A percentile compares a stretch with the other conserved stretches of the same genome.
Evolutionary conservation across 2,888 invertebrate species (phyloP).

Genomic region (Megalurothrips usitatus): DNA sequence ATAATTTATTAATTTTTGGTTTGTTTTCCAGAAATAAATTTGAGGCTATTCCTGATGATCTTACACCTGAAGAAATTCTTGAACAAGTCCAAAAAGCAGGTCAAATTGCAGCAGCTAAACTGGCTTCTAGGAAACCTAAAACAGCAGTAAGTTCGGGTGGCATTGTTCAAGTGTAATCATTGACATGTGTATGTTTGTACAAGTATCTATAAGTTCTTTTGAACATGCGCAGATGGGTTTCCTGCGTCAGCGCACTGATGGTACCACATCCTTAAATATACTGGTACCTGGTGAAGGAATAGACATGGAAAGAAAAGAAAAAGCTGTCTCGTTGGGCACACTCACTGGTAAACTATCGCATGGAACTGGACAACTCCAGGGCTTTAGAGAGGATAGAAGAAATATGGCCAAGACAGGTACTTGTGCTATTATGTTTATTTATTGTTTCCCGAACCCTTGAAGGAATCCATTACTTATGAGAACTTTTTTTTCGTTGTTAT

Average conservation of each 20-base stretch:
- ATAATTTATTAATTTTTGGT: slow-evolving; percentile 24
- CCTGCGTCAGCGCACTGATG: slow-evolving; percentile 78
- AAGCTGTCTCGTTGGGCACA: slow-evolving; percentile 75
- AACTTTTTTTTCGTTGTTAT: slow-evolving; percentile 30
- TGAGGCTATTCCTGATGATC: slow-evolving; percentile 71
- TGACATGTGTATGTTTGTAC: neutral
- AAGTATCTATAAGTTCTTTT: slow-evolving; percentile 8
- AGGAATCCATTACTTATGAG: neutral
- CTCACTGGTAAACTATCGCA: slow-evolving; percentile 77
- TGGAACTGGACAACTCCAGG: slow-evolving; percentile 71
- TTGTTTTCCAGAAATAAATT: slow-evolving; percentile 51
- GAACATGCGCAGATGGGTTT: slow-evolving; percentile 61
- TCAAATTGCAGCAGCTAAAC: slow-evolving; percentile 60
- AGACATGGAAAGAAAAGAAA: slow-evolving; percentile 66
- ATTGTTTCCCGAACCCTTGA: too few species aligned
- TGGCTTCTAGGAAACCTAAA: slow-evolving; percentile 52
- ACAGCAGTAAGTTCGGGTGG: slow-evolving; percentile 45
- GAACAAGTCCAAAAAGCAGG: slow-evolving; percentile 68
- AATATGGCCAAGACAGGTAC: slow-evolving; percentile 73
- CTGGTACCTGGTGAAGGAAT: slow-evolving; percentile 69
- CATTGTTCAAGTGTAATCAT: too few species aligned
- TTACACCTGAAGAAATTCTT: slow-evolving; percentile 71
- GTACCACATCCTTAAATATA: slow-evolving; percentile 82
- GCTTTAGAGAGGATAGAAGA: slow-evolving; percentile 81
- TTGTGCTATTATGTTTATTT: neutral